Percentiles rank a stretch among this genome's conserved stretches.
These are phyloP conservation scores for Drosophila funebris DNA, from an alignment of 1,140 invertebrate genomes.

Conservation along the genomic window DNA sequence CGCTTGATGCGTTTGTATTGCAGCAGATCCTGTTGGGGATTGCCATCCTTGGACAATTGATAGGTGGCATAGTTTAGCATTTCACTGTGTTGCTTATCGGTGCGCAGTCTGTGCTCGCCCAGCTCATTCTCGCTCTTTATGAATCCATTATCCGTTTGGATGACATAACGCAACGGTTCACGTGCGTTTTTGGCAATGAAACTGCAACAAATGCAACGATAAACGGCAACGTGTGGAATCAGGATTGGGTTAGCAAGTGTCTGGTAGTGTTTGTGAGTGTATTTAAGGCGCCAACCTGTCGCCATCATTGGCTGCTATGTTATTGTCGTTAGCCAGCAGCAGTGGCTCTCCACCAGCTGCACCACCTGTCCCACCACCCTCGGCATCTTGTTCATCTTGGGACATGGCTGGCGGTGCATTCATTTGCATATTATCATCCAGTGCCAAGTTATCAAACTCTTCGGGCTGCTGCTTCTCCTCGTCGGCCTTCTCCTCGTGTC, in stretches of 20 bases:
- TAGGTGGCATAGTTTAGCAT: constrained; percentile 38
- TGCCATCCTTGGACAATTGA: constrained; percentile 3
- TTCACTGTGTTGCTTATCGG: constrained; percentile 45
- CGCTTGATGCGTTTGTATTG: constrained; percentile 51
- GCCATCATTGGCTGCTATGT: constrained; percentile 25
- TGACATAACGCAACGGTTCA: constrained; percentile 51
- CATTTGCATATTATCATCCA: constrained; percentile 3
- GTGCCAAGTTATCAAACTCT: neutral
- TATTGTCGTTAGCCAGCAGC: constrained; percentile 5
- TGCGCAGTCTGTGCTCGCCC: constrained; percentile 16
- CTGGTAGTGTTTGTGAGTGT: neutral
- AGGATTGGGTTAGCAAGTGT: neutral
- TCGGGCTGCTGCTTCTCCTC: neutral
- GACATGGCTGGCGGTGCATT: neutral
- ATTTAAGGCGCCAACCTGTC: constrained; percentile 57
- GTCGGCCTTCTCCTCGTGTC: neutral
- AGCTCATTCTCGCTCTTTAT: constrained; percentile 40
- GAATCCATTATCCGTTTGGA: constrained; percentile 35
- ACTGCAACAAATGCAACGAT: constrained; percentile 27
- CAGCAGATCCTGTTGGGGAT: neutral
- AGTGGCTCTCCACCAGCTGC: constrained; percentile 5
- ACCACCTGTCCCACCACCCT: constrained; percentile 1
- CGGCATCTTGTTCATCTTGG: constrained; percentile 1
- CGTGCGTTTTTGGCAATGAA: constrained; percentile 57
- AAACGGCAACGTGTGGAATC: neutral